Evolutionary conservation across 92 coral and sea anemone genomes (phyloP).

Genomic region (Palythoa grandiflora): DNA sequence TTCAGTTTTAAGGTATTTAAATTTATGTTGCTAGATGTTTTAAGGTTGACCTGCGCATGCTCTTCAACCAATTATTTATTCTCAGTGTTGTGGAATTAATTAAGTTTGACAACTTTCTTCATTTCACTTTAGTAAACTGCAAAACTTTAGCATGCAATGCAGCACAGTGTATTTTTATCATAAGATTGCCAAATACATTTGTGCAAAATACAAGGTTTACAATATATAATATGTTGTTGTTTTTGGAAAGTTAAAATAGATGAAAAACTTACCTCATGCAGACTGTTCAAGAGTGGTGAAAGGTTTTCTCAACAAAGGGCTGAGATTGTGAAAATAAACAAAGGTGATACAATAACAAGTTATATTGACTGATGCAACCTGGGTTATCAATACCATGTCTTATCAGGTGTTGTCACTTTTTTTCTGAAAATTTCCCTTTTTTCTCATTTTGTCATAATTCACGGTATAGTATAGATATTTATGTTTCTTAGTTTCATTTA

Average conservation of each 20-base stretch:
- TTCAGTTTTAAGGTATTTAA: constrained; percentile 8
- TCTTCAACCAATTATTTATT: constrained; percentile 8
- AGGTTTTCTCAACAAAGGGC: constrained; percentile 10
- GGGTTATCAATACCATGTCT: constrained; percentile 6
- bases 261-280: constrained; percentile 12
- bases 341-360: constrained; percentile 4
- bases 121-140: constrained; percentile 4
- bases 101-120: background rate
- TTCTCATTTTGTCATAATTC: constrained; percentile 10
- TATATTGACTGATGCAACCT: constrained; percentile 4
- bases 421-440: constrained; percentile 10
- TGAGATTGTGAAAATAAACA: constrained; percentile 6
- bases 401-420: constrained; percentile 4
- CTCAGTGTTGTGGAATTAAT: background rate
- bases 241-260: constrained; percentile 1
- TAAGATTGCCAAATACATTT: constrained; percentile 10
- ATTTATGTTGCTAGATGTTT: constrained; percentile 1
- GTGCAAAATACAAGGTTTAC: constrained; percentile 9
- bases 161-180: constrained; percentile 11
- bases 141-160: constrained; percentile 12
- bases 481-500: constrained; percentile 6
- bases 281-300: constrained; percentile 10
- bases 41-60: background rate
- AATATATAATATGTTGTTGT: constrained; percentile 9
- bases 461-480: background rate